These are phyloP conservation scores for Epistrophe grossulariae DNA, from an alignment of 2,888 invertebrate species.

Conservation along the genomic window DNA sequence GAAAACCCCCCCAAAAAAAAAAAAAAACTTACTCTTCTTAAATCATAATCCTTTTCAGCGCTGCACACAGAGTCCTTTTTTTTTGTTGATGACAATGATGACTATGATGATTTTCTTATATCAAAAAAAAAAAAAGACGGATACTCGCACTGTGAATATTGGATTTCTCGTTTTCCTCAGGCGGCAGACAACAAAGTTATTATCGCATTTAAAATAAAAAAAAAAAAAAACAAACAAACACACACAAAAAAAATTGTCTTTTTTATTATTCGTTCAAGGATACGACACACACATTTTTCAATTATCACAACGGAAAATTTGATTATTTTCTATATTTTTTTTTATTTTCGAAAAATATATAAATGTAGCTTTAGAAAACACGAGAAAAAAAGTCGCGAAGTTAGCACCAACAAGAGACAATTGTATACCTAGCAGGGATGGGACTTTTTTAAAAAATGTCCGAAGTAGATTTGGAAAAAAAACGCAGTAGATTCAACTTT, in stretches of 20 bases:
- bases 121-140: slow-evolving; percentile 22
- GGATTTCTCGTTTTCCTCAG: slow-evolving; percentile 3
- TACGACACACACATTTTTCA: slow-evolving; percentile 53
- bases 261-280: slow-evolving; percentile 52
- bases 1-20: too few relatives aligned
- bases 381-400: slow-evolving; percentile 20
- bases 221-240: not conserved
- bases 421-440: too few relatives aligned
- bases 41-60: slow-evolving; percentile 71
- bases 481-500: too few relatives aligned
- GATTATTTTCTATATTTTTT: slow-evolving; percentile 33
- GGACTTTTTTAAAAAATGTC: too few relatives aligned
- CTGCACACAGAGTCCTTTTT: slow-evolving; percentile 44
- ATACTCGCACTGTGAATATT: slow-evolving; percentile 30
- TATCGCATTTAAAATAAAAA: not conserved
- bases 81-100: slow-evolving; percentile 32
- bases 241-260: slow-evolving; percentile 1
- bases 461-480: too few relatives aligned
- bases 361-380: not conserved
- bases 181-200: slow-evolving; percentile 31
- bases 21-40: slow-evolving; percentile 67
- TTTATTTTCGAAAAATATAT: not conserved
- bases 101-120: slow-evolving; percentile 10
- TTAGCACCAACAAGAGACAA: not conserved
- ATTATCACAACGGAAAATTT: slow-evolving; percentile 58